A percentile compares a stretch with the other conserved stretches of the same genome.
These are phyloP conservation scores for Polypterus senegalus DNA, from an alignment of 2,113 vertebrate genomes.

Conservation along the genomic window DNA sequence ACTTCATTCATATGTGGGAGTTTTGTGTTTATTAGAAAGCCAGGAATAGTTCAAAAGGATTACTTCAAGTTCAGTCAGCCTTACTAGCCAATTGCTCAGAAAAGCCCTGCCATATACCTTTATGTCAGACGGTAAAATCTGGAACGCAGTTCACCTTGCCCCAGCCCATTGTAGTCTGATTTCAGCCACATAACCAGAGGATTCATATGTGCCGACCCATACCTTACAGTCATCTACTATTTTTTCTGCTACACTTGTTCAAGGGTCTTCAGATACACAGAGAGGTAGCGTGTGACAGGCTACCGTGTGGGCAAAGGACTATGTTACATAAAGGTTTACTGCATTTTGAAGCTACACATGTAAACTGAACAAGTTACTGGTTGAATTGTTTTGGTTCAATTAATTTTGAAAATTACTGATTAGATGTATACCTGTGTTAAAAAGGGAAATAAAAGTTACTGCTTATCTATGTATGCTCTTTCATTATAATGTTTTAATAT, in stretches of 20 bases:
- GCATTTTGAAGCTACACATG: too few species aligned
- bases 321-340: conserved; percentile 19
- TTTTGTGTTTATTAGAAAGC: conserved; percentile 1
- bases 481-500: too few species aligned
- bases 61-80: background rate
- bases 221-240: conserved; percentile 19
- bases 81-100: too few species aligned
- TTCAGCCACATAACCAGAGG: fast-evolving
- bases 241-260: conserved; percentile 12
- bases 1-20: background rate
- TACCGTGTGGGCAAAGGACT: conserved; percentile 10
- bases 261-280: conserved; percentile 21
- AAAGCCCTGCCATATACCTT: too few species aligned
- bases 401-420: too few species aligned
- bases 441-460: too few species aligned
- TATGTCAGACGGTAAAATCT: background rate
- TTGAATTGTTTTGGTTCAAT: too few species aligned
- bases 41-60: background rate
- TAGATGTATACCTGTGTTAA: too few species aligned
- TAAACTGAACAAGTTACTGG: too few species aligned
- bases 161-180: background rate
- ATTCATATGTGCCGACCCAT: background rate
- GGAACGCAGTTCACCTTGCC: background rate
- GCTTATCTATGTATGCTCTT: too few species aligned
- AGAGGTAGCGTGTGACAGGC: conserved; percentile 12